A percentile compares a stretch with the other conserved stretches of the same genome.
These are phyloP conservation scores for Leptosomus discolor DNA, from an alignment of 2,113 vertebrate genomes.

Conservation along the genomic window DNA sequence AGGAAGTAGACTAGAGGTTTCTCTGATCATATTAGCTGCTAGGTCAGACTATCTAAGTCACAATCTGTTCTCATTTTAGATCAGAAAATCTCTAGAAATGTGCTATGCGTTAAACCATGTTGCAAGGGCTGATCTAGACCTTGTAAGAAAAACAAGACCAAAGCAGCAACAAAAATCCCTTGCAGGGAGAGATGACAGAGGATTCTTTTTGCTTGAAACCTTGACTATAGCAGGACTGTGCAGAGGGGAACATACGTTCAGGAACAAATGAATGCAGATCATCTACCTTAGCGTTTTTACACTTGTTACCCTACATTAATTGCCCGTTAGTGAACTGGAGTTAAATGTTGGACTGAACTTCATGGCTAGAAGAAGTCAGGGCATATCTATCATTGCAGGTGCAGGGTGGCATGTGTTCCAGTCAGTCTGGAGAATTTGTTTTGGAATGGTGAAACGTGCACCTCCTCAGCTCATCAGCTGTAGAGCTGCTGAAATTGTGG, in stretches of 20 bases:
- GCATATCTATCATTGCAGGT: background rate
- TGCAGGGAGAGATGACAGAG: background rate
- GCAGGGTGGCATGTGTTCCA: background rate
- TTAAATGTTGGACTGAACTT: background rate
- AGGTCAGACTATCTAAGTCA: background rate
- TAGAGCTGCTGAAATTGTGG: background rate
- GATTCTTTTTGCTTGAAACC: background rate
- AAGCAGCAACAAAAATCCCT: background rate
- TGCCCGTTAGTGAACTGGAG: background rate
- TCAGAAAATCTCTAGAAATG: background rate
- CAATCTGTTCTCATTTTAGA: background rate
- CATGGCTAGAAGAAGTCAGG: background rate
- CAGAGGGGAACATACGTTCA: rapidly evolving
- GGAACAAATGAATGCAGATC: background rate
- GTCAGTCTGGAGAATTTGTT: background rate
- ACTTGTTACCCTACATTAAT: background rate
- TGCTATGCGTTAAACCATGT: background rate
- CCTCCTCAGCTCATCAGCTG: background rate
- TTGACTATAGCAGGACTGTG: background rate
- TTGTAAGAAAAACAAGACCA: background rate
- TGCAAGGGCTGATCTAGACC: background rate
- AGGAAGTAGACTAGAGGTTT: background rate
- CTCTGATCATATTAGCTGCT: background rate
- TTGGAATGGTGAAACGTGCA: background rate
- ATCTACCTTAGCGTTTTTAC: background rate